phyloP scores from a whole-genome alignment of 2,797 vertebrate species.

The Ctenochaetus hawaiiensis region DNA sequence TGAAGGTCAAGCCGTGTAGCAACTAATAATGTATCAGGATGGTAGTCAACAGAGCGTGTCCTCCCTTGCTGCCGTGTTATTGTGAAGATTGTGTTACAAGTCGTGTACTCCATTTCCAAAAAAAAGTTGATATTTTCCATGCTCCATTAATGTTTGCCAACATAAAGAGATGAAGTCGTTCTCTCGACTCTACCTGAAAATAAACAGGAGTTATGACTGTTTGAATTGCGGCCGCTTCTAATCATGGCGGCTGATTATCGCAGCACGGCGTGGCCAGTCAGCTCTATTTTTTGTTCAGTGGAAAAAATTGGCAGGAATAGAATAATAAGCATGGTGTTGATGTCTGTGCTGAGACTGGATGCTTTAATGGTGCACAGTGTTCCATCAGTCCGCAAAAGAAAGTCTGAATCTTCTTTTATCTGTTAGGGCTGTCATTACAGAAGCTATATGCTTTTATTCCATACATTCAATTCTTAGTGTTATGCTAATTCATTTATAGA shows the following conservation, averaged over 20 bases:
- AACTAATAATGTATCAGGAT: constrained; percentile 37
- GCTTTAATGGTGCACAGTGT: constrained; percentile 15
- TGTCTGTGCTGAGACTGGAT: constrained; percentile 27
- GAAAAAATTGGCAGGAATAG: constrained; percentile 35
- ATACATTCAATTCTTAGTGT: no score
- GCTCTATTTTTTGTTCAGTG: constrained; percentile 45
- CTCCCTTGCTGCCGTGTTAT: background rate
- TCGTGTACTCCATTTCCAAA: background rate
- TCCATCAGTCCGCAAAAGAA: background rate
- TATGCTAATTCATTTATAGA: background rate
- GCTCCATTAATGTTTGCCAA: constrained; percentile 11
- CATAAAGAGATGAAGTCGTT: constrained; percentile 6
- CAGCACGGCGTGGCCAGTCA: constrained; percentile 42
- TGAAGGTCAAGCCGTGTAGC: constrained; percentile 54
- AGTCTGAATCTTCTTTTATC: constrained; percentile 2
- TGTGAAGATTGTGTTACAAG: constrained; percentile 19
- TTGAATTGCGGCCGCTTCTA: constrained; percentile 26
- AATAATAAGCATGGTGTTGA: constrained; percentile 29
- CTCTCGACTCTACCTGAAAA: constrained; percentile 28
- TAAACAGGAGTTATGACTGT: background rate
- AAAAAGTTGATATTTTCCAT: constrained; percentile 5
- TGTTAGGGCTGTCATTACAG: background rate
- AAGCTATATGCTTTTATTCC: background rate
- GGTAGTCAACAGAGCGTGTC: constrained; percentile 19
- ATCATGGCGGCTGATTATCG: constrained; percentile 35